Evolutionary conservation across 2,797 vertebrate species (phyloP), one percentile per base, ranked within the genome.

Genomic region (Pangasius djambal): DNA sequence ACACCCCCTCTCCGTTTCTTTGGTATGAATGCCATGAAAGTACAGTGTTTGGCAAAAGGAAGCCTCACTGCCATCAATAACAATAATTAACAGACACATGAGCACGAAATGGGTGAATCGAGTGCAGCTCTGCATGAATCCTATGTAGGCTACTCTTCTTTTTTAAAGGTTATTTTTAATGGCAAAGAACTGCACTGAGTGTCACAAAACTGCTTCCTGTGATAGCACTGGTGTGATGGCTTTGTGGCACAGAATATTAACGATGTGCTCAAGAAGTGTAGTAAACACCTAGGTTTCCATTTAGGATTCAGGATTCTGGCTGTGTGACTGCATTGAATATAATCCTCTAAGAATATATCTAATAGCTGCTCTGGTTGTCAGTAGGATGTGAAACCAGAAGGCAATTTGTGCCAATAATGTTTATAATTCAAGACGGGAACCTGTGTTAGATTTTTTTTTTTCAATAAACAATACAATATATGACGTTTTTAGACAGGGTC

Each of bases 41-140:
- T 67, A 37, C 50, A 37, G 13, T 22, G 59, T n/a, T 48, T 86
- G 74, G 79, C 67, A 84, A 5, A 50, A 84, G 31, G 40, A 34
- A 52, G 22, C 22, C 28, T 28, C 59, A 1, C 20, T 22, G 61
- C 44, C 34, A 63, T 75, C 61, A 44, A 50, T 16, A 22, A 34
- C 25, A 40, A 28, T 77, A 65, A 88, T 84, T 75, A 44, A 63
- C 40, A 4, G 48, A n/a, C 37, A 88, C 34, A 83, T 75, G 83
- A 40, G 81, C 52, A 84, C 13, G 48, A 31, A 87, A 87, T 37
- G 87, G n/a, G 15, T 13, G 10, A 65, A 61, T 50, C 40, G 67
- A 84, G n/a, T 4, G 12, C 57, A 77, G 28, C 67, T 40, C 63
- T 37, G 22, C 34, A 22, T 12, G 22, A 61, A 61, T 75, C 34